Evolutionary conservation across 2,797 vertebrate species (phyloP), one percentile per base, ranked within the genome.

Genomic region (Mormyrus proboscirostris): DNA sequence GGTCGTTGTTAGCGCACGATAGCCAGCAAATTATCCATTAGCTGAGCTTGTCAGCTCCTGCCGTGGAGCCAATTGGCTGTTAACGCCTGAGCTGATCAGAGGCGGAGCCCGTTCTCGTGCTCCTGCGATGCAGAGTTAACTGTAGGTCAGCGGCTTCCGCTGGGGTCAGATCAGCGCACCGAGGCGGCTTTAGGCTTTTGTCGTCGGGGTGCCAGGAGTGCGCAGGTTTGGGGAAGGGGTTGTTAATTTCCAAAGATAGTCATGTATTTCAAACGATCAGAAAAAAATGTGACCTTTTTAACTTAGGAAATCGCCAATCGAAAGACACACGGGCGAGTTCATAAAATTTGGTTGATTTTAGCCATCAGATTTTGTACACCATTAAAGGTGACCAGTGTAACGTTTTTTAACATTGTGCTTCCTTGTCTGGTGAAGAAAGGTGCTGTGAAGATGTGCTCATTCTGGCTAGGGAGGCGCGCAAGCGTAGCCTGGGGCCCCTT

Each of bases 401-500:
- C 4, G 38, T 57, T 79, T 84, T 84, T 50, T 84, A 84, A 51
- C 9, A 0, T 51, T 50, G 33, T n/a, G 79, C 9, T 89, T 55
- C 38, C 91, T 91, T 90, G 92, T 86, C 92, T 69, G 8, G 2
- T 84, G 0, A 5, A 98, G 97, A 93, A 2, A 94, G 95, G 86
- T 97, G 97, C 91, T 98, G 97, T 91, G 94, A 95, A 79, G 96
- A 93, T 91, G 94, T 96, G 51, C 91, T 96, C 4, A 92, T 92
- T 0, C 89, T 98, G 0, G 95, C 94, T 0, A 96, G 94, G 90
- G 96, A 96, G 88, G 96, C 96, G 33, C 94, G 97, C 57, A 97
- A 96, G 29, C 93, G 96, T 88, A 98, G 96, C 90, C 94, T 99
- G 0, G 96, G 98, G 2, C 94, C 96, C 1, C 93, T 99, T n/a